A percentile compares a stretch with the other conserved stretches of the same genome.
These are phyloP conservation scores for Sinocyclocheilus anophthalmus DNA, from an alignment of 2,113 vertebrate genomes.

Conservation along the genomic window DNA sequence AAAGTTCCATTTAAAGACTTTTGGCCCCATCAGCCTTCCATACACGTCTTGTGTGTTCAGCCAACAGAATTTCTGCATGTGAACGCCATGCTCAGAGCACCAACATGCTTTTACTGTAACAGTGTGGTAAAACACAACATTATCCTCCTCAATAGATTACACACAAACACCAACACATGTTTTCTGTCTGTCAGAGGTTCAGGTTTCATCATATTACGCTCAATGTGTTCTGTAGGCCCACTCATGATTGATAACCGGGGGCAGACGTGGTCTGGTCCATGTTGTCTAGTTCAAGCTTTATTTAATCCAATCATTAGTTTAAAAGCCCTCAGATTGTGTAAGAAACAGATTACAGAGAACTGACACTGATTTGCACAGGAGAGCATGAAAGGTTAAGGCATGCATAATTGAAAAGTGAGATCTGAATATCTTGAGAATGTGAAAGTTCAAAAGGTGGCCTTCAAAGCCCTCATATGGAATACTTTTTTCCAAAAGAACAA, in stretches of 20 bases:
- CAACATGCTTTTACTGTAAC: constrained; percentile 2
- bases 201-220: not conserved
- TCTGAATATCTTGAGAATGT: constrained; percentile 45
- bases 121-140: constrained; percentile 11
- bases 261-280: not conserved
- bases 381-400: constrained; percentile 37
- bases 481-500: constrained; percentile 41
- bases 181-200: not conserved
- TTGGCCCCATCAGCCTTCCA: not conserved
- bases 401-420: constrained; percentile 38
- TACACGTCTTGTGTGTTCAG: not conserved
- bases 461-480: constrained; percentile 42
- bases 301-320: constrained; percentile 39
- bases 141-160: not conserved
- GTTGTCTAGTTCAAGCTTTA: not conserved
- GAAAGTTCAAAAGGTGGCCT: constrained; percentile 48
- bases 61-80: constrained; percentile 33
- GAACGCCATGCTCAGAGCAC: not conserved
- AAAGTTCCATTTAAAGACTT: not conserved
- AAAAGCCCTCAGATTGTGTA: not conserved
- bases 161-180: not conserved
- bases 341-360: constrained; percentile 38
- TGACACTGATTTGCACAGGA: constrained; percentile 13
- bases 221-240: not conserved
- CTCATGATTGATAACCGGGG: not conserved